A percentile compares a stretch with the other conserved stretches of the same genome.
phyloP scores from a whole-genome alignment of 1,140 invertebrate species.

The Drosophila pectinifera region DNA sequence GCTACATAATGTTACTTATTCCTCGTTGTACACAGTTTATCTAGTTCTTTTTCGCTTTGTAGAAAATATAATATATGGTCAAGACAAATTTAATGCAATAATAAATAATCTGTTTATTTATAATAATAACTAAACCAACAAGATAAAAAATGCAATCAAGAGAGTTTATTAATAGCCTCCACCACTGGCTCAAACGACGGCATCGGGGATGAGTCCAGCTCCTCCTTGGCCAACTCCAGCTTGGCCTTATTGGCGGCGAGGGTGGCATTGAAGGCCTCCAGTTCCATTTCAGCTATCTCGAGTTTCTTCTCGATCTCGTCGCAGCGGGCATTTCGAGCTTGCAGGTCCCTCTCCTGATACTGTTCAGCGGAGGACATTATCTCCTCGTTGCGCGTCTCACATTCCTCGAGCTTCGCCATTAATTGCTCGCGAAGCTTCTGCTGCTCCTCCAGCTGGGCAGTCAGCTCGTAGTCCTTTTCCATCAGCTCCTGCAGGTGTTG shows the following conservation, averaged over 20 bases:
- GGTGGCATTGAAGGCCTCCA: conserved; percentile 19
- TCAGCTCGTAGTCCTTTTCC: conserved; percentile 12
- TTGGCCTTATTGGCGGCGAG: not conserved
- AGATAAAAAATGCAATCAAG: not conserved
- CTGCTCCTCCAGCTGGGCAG: conserved; percentile 8
- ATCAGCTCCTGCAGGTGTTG: conserved; percentile 26
- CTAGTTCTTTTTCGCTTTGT: too few relatives aligned
- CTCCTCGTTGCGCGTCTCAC: conserved; percentile 27
- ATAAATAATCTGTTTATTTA: conserved; percentile 5
- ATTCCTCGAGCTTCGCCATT: not conserved
- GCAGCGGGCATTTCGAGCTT: conserved; percentile 16
- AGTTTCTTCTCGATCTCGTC: conserved; percentile 35
- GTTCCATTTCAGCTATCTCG: conserved; percentile 14
- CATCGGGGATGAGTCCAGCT: not conserved
- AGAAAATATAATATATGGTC: too few relatives aligned
- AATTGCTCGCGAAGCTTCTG: not conserved
- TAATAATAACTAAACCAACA: not conserved
- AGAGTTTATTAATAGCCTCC: conserved; percentile 1
- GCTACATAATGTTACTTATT: too few relatives aligned
- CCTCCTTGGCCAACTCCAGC: conserved; percentile 8
- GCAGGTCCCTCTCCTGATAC: conserved; percentile 33
- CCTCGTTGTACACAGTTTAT: too few relatives aligned
- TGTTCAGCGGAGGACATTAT: conserved; percentile 39
- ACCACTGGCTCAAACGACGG: conserved; percentile 11
- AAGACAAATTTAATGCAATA: not conserved